A percentile compares a stretch with the other conserved stretches of the same genome.
Conservation (phyloP, 2,113 vertebrate species). For the Heloderma charlesbogerti region DNA sequence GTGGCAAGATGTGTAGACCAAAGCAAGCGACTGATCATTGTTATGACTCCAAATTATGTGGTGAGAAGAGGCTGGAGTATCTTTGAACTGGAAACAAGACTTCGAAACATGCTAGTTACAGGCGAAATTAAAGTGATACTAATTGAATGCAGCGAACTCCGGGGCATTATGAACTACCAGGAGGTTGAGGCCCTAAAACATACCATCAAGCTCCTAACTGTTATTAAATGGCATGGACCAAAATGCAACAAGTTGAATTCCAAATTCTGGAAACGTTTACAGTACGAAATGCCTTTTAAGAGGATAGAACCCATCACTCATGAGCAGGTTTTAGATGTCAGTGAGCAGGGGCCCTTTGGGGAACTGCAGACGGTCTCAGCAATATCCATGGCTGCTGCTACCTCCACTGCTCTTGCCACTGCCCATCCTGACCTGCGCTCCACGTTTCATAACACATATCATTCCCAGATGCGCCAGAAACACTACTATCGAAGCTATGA, state of each 20-base stretch:
- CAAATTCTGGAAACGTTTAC: conserved; percentile 99
- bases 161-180: conserved; percentile 99
- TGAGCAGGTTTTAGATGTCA: conserved; percentile 94
- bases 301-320: conserved; percentile 93
- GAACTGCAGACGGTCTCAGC: conserved; percentile 98
- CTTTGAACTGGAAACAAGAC: conserved; percentile 98
- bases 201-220: conserved; percentile 96
- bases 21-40: conserved; percentile 97
- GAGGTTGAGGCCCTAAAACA: conserved; percentile 98
- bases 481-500: conserved; percentile 99
- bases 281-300: conserved; percentile 99
- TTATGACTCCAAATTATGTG: conserved; percentile 98
- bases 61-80: conserved; percentile 98
- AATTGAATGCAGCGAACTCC: conserved; percentile 96
- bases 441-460: conserved; percentile 97
- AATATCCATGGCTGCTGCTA: conserved; percentile 97
- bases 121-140: conserved; percentile 99
- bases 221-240: conserved; percentile 97
- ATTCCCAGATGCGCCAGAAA: conserved; percentile 99
- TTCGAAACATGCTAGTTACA: conserved; percentile 95
- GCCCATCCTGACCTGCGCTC: conserved; percentile 97
- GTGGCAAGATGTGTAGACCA: conserved; percentile 98
- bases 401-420: conserved; percentile 96
- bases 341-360: conserved; percentile 96
- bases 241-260: conserved; percentile 98